A percentile compares a stretch with the other conserved stretches of the same genome.
phyloP scores from a whole-genome alignment of 2,113 vertebrate species.

The Pseudorhombus dupliciocellatus region DNA sequence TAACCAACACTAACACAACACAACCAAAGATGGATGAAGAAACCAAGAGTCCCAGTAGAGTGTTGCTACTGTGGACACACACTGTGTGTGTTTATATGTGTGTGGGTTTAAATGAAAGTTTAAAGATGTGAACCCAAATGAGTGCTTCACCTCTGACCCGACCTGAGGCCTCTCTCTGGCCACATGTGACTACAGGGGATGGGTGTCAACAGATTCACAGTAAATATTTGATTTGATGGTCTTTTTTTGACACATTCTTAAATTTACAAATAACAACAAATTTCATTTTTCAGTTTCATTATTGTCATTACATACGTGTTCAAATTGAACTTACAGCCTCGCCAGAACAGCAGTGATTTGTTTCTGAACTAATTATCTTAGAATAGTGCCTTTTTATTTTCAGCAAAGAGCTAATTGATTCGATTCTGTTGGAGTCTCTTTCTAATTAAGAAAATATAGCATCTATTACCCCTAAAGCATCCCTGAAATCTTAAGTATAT shows the following conservation, averaged over 20 bases:
- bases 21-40: conserved; percentile 50
- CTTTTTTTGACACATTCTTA: too few relatives aligned
- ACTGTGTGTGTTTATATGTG: conserved; percentile 10
- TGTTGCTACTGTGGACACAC: conserved; percentile 8
- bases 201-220: too few relatives aligned
- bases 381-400: background rate
- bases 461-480: background rate
- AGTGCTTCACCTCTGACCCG: background rate
- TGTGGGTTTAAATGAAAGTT: background rate
- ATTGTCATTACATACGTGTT: too few relatives aligned
- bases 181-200: too few relatives aligned
- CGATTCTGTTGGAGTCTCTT: background rate
- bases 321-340: too few relatives aligned
- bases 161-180: too few relatives aligned
- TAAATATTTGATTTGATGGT: too few relatives aligned
- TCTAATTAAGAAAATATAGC: background rate
- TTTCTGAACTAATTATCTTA: too few relatives aligned
- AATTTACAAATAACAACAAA: too few relatives aligned
- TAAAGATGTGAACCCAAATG: background rate
- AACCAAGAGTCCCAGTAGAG: conserved; percentile 24
- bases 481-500: too few relatives aligned
- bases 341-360: too few relatives aligned
- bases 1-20: conserved; percentile 28
- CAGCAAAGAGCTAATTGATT: background rate
- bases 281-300: too few relatives aligned